Conservation (phyloP, 2,797 vertebrate genomes). For the Sebastiscus tertius region DNA sequence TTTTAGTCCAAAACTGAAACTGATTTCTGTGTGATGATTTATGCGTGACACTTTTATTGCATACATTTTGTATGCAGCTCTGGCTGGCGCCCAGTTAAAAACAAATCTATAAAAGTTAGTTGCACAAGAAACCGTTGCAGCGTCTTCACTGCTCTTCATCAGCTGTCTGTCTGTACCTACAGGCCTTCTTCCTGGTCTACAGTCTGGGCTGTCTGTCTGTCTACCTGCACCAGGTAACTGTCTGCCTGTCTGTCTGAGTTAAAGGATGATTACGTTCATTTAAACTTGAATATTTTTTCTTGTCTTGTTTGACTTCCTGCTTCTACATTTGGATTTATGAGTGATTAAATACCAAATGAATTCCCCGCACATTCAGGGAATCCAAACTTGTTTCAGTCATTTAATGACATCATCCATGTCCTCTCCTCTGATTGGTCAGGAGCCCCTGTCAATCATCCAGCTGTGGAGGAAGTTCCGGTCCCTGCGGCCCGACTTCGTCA, state of each 20-base stretch:
- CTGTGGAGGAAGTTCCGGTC: slow-evolving; percentile 87
- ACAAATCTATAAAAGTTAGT: background rate
- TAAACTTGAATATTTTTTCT: background rate
- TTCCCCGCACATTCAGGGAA: rapidly evolving
- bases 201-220: slow-evolving; percentile 91
- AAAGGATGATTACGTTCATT: background rate
- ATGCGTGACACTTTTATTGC: too few relatives aligned
- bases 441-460: slow-evolving; percentile 86
- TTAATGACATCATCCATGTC: background rate
- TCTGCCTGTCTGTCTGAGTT: background rate
- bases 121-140: background rate
- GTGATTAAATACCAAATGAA: background rate
- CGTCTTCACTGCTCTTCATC: background rate
- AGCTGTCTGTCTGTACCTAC: slow-evolving; percentile 24
- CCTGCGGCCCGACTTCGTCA: slow-evolving; percentile 84
- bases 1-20: too few relatives aligned
- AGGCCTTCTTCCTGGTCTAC: slow-evolving; percentile 96
- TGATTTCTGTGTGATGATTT: too few relatives aligned
- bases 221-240: slow-evolving; percentile 86
- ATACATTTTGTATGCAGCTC: too few relatives aligned
- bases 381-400: background rate
- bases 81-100: background rate
- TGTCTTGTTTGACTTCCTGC: background rate
- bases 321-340: background rate
- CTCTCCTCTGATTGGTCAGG: slow-evolving; percentile 79